A percentile compares a stretch with the other conserved stretches of the same genome.
Evolutionary conservation across 2,888 invertebrate species (phyloP).

Genomic region (Parnassius glacialis): DNA sequence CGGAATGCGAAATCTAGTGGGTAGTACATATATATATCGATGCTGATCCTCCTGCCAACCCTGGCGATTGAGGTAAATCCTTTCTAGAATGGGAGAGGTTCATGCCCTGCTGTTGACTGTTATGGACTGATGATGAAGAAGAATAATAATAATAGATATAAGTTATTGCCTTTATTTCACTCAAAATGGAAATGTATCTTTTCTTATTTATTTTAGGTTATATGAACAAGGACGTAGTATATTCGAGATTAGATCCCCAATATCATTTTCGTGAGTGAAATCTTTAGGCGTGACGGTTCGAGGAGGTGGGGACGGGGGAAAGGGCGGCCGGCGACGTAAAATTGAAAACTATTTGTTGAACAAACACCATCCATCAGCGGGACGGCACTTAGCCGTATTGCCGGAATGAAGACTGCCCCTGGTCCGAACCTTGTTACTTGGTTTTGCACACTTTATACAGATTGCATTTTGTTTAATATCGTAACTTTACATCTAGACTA

Average conservation of each 20-base stretch:
- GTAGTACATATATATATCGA: too few relatives aligned
- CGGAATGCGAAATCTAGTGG: too few relatives aligned
- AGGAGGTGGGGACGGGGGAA: conserved; percentile 13
- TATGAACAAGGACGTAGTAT: conserved; percentile 25
- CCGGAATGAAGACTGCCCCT: conserved; percentile 42
- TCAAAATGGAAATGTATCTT: too few relatives aligned
- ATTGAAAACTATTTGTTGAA: conserved; percentile 75
- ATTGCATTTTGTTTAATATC: background rate
- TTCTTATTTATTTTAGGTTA: too few relatives aligned
- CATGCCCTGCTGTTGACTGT: too few relatives aligned
- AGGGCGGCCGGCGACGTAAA: conserved; percentile 50
- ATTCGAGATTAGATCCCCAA: conserved; percentile 34
- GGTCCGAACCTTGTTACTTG: conserved; percentile 24
- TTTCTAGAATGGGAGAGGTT: too few relatives aligned
- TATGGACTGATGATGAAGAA: too few relatives aligned
- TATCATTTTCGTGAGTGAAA: conserved; percentile 47
- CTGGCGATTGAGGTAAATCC: too few relatives aligned
- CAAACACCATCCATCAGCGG: conserved; percentile 75
- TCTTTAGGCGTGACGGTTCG: conserved; percentile 29
- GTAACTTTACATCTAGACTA: background rate
- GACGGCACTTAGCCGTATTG: conserved; percentile 67
- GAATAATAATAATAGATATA: too few relatives aligned
- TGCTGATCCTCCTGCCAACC: too few relatives aligned
- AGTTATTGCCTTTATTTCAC: too few relatives aligned
- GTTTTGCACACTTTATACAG: conserved; percentile 19